phyloP scores from a whole-genome alignment of 2,888 invertebrate genomes.

The Tachystola acroxantha region DNA sequence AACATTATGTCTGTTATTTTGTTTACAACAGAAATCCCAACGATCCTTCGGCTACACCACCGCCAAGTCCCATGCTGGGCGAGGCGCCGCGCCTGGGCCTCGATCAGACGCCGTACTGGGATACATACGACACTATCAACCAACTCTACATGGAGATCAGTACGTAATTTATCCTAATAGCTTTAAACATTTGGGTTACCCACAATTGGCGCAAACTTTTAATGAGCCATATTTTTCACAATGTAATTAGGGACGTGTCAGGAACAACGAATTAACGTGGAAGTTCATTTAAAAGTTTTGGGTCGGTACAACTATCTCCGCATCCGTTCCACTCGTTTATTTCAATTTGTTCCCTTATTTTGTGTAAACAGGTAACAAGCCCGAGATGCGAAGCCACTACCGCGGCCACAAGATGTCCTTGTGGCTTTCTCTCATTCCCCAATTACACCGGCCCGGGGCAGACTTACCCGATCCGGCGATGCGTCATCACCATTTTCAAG shows the following conservation, averaged over 20 bases:
- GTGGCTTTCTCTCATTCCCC: conserved; percentile 94
- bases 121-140: conserved; percentile 93
- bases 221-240: conserved; percentile 13
- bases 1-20: too few species aligned
- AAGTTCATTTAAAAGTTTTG: conserved; percentile 41
- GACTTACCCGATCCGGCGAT: conserved; percentile 87
- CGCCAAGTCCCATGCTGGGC: conserved; percentile 68
- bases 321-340: conserved; percentile 36
- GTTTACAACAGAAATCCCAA: conserved; percentile 81
- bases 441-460: conserved; percentile 89
- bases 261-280: conserved; percentile 13
- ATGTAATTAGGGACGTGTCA: conserved; percentile 15
- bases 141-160: conserved; percentile 91
- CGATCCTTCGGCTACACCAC: conserved; percentile 73
- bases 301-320: conserved; percentile 20
- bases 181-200: background rate
- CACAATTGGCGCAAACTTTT: background rate
- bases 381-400: conserved; percentile 93
- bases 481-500: conserved; percentile 92
- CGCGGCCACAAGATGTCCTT: conserved; percentile 95
- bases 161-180: conserved; percentile 53
- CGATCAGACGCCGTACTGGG: conserved; percentile 87
- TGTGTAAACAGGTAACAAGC: conserved; percentile 77
- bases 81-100: conserved; percentile 58
- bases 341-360: conserved; percentile 35